Evolutionary conservation across 2,888 invertebrate species (phyloP).

Genomic region (Ormyrus pomaceus): DNA sequence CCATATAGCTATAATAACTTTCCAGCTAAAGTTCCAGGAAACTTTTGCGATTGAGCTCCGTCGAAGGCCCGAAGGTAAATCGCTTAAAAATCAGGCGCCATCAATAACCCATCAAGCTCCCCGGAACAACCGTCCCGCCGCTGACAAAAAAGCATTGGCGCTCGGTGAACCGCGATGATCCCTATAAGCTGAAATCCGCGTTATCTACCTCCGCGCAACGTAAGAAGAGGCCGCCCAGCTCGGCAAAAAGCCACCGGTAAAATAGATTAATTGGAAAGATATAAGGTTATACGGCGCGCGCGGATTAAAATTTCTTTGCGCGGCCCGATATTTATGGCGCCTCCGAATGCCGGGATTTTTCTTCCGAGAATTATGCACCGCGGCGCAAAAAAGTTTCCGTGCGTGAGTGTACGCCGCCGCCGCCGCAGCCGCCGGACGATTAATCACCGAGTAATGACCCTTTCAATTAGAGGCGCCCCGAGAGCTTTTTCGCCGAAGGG

Average conservation of each 20-base stretch:
- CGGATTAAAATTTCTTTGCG: constrained; percentile 27
- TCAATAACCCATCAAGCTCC: background rate
- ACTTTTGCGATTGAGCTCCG: too few species aligned
- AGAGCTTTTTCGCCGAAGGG: background rate
- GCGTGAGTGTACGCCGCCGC: background rate
- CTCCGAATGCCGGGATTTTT: constrained; percentile 31
- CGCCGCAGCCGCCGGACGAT: constrained; percentile 6
- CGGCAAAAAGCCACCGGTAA: constrained; percentile 3
- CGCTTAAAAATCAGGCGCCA: too few species aligned
- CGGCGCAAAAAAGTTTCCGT: constrained; percentile 32
- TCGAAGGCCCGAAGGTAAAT: too few species aligned
- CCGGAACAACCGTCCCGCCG: background rate
- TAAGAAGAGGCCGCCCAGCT: too few species aligned
- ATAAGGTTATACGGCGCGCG: background rate
- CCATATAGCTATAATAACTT: too few species aligned
- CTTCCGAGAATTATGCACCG: constrained; percentile 31
- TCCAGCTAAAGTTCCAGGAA: too few species aligned
- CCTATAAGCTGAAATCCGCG: too few species aligned
- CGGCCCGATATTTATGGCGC: background rate
- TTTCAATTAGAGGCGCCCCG: constrained; percentile 43
- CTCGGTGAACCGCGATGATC: too few species aligned
- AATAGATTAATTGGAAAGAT: constrained; percentile 39
- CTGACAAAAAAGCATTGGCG: too few species aligned
- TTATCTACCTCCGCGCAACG: too few species aligned
- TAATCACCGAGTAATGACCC: constrained; percentile 40